A percentile compares a stretch with the other conserved stretches of the same genome.
Evolutionary conservation across 1,140 invertebrate genomes (phyloP).

Genomic region (Drosophila kepulauana): DNA sequence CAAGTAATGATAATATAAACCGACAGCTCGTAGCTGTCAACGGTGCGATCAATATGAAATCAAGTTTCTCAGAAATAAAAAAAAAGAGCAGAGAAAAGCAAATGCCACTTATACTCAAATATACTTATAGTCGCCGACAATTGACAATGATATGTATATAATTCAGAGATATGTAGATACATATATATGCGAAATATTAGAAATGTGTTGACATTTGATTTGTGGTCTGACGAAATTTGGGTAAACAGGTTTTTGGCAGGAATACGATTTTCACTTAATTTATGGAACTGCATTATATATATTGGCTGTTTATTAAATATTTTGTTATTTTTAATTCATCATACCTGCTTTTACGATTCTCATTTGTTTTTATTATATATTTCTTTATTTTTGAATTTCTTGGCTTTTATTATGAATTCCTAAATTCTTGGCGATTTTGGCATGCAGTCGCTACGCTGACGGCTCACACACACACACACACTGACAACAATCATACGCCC

Average conservation of each 20-base stretch:
- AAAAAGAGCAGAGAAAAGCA: too few relatives aligned
- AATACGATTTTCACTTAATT: not conserved
- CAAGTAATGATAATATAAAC: conserved; percentile 35
- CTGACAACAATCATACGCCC: conserved; percentile 26
- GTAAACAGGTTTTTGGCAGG: conserved; percentile 10
- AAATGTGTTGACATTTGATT: conserved; percentile 22
- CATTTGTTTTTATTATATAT: not conserved
- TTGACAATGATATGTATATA: not conserved
- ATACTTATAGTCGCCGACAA: not conserved
- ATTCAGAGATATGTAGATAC: not conserved
- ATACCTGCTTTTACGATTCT: conserved; percentile 4
- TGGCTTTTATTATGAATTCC: not conserved
- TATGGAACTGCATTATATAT: conserved; percentile 2
- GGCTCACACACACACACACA: not conserved
- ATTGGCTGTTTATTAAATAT: not conserved
- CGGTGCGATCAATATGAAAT: conserved; percentile 35
- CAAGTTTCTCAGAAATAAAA: conserved; percentile 18
- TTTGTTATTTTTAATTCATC: conserved; percentile 2
- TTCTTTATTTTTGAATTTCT: not conserved
- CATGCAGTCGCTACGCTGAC: conserved; percentile 11
- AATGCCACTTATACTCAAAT: conserved; percentile 4
- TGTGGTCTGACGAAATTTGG: conserved; percentile 6
- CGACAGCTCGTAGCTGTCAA: conserved; percentile 35
- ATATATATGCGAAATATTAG: conserved; percentile 1
- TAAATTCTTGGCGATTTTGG: conserved; percentile 8